These are phyloP conservation scores for Doris montereyensis DNA, from an alignment of 2,888 invertebrate species.

Conservation along the genomic window DNA sequence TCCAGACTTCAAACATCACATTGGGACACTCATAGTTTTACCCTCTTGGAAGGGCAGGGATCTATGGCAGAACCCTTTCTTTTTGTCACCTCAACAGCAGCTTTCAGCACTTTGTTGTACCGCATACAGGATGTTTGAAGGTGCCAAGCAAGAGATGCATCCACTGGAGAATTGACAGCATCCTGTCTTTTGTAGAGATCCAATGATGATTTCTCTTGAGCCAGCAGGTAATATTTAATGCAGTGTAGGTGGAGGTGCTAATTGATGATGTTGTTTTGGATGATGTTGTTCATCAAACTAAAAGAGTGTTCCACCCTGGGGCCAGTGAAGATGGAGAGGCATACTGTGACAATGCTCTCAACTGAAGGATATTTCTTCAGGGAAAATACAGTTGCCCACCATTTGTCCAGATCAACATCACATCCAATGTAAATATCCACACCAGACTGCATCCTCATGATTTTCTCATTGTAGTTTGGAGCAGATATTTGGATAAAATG, in stretches of 20 bases:
- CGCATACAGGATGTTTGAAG: neutral
- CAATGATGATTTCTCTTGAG: neutral
- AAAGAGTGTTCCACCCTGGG: constrained; percentile 18
- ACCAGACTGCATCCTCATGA: constrained; percentile 3
- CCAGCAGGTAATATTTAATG: constrained; percentile 2
- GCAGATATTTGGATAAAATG: neutral
- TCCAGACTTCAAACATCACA: too few species aligned
- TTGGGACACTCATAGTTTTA: too few species aligned
- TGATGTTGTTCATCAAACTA: constrained; percentile 8
- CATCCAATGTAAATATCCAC: neutral
- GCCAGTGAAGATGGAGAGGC: constrained; percentile 10
- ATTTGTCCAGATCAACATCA: neutral
- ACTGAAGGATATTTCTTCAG: neutral
- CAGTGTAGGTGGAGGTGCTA: neutral
- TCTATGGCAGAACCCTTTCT: too few species aligned
- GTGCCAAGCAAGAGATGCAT: constrained; percentile 6
- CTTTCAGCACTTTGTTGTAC: neutral
- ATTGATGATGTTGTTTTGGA: neutral
- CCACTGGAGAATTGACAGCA: constrained; percentile 9
- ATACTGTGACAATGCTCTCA: neutral
- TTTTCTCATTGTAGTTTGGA: neutral
- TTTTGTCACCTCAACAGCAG: too few species aligned
- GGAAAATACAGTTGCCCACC: constrained; percentile 4
- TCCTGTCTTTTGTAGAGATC: neutral
- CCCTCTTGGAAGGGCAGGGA: too few species aligned